A percentile compares a stretch with the other conserved stretches of the same genome.
These are phyloP conservation scores for Siniperca undulata DNA, from an alignment of 2,797 vertebrate genomes.

Conservation along the genomic window DNA sequence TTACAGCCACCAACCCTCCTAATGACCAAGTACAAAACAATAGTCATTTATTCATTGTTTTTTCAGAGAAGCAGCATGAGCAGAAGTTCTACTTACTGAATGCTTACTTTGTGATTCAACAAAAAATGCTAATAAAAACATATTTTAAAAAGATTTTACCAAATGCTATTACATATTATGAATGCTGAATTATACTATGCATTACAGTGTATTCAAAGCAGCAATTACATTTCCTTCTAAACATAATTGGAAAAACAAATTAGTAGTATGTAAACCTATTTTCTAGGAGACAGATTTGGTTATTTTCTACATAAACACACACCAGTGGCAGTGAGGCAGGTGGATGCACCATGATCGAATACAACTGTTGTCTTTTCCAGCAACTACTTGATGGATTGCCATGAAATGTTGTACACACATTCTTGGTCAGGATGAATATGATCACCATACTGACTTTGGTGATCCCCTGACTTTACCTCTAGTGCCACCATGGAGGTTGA, in stretches of 20 bases:
- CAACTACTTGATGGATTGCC: background rate
- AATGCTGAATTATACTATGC: background rate
- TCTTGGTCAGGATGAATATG: background rate
- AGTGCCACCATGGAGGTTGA: background rate
- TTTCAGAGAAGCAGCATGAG: background rate
- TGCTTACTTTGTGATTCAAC: background rate
- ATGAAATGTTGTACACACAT: background rate
- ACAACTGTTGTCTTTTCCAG: background rate
- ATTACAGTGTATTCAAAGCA: background rate
- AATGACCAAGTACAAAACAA: slow-evolving; percentile 21
- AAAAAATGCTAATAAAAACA: background rate
- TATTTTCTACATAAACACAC: background rate
- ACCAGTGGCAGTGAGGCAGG: background rate
- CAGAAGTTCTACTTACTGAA: background rate
- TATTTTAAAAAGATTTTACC: background rate
- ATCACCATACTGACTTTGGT: too few species aligned
- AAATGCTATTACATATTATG: background rate
- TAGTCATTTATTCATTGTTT: slow-evolving; percentile 9
- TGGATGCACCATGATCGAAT: background rate
- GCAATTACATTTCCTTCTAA: background rate
- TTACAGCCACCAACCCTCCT: slow-evolving; percentile 24
- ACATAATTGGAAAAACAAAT: background rate
- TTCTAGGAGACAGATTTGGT: background rate
- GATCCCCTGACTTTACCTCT: background rate
- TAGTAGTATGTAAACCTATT: background rate